A percentile compares a stretch with the other conserved stretches of the same genome.
These are phyloP conservation scores for Leucopsar rothschildi DNA, from an alignment of 2,113 vertebrate genomes.

Conservation along the genomic window DNA sequence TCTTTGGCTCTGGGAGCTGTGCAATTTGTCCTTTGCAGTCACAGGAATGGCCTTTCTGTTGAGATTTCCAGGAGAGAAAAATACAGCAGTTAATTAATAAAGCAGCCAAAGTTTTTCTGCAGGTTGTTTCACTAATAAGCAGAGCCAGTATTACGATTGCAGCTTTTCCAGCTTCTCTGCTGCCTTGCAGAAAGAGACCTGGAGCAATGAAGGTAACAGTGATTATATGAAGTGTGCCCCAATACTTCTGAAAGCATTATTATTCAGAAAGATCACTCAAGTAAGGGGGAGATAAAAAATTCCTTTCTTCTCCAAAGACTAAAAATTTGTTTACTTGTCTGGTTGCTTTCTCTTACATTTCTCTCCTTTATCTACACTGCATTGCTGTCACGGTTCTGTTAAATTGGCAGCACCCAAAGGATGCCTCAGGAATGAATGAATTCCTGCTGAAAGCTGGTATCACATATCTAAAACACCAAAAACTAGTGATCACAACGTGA, in stretches of 20 bases:
- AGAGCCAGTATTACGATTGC: neutral
- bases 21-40: neutral
- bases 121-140: neutral
- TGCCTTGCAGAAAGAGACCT: neutral
- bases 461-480: neutral
- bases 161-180: neutral
- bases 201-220: neutral
- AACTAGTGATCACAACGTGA: rapidly evolving
- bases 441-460: neutral
- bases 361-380: neutral
- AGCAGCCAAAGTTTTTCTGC: neutral
- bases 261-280: neutral
- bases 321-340: neutral
- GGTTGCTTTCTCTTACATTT: neutral
- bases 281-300: neutral
- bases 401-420: neutral
- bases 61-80: neutral
- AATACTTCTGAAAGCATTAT: neutral
- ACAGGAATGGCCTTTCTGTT: neutral
- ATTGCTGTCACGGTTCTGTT: neutral
- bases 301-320: neutral
- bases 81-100: neutral
- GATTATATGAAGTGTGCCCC: neutral
- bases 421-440: neutral
- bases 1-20: neutral